Evolutionary conservation across 2,888 invertebrate genomes (phyloP).

Genomic region (Graphium colonna): DNA sequence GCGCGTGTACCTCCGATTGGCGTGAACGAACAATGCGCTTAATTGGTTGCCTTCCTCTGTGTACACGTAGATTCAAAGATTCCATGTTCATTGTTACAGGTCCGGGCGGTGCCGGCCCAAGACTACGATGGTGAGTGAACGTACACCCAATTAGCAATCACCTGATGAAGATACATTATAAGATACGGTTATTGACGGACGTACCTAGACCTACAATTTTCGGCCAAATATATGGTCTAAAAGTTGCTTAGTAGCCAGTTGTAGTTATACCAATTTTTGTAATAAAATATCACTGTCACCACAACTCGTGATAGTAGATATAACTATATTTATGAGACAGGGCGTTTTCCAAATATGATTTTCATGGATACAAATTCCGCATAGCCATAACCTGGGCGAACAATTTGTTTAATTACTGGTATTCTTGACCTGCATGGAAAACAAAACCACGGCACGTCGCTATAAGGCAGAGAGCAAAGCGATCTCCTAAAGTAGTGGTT

Average conservation of each 20-base stretch:
- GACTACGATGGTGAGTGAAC: slow-evolving; percentile 74
- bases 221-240: neutral
- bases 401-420: too few species aligned
- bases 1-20: slow-evolving; percentile 23
- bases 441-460: too few species aligned
- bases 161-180: neutral
- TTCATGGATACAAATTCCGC: too few species aligned
- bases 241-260: neutral
- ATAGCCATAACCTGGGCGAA: too few species aligned
- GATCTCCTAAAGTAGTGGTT: too few species aligned
- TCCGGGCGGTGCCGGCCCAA: slow-evolving; percentile 62
- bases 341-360: too few species aligned
- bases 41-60: slow-evolving; percentile 41
- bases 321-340: neutral
- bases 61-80: slow-evolving; percentile 6
- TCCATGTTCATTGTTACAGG: slow-evolving; percentile 73
- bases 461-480: too few species aligned
- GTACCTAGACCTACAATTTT: neutral
- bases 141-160: slow-evolving; percentile 5
- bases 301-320: too few species aligned
- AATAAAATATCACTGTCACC: too few species aligned
- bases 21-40: slow-evolving; percentile 43
- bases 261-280: neutral
- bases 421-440: too few species aligned
- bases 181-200: neutral